Conservation (phyloP, 2,888 invertebrate genomes). For the Antitype chi region DNA sequence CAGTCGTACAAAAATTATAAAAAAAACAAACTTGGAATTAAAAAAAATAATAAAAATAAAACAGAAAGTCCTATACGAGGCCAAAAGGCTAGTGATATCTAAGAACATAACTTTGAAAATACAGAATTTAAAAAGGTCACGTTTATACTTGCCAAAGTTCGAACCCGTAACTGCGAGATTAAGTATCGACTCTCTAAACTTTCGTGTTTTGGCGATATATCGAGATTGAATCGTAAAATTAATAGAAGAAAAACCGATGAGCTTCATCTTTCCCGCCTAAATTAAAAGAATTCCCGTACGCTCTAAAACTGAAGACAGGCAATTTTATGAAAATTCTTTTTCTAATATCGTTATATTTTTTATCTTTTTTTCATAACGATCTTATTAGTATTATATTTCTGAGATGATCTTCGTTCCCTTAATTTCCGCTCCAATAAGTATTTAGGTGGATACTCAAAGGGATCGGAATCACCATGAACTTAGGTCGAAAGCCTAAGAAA, state of each 20-base stretch:
- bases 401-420: conserved; percentile 21
- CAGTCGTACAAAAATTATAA: too few relatives aligned
- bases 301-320: background rate
- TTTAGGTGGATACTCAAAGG: conserved; percentile 26
- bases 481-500: conserved; percentile 2
- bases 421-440: conserved; percentile 48
- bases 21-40: too few relatives aligned
- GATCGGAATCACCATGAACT: conserved; percentile 1
- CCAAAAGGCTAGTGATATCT: too few relatives aligned
- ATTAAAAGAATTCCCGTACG: conserved; percentile 13
- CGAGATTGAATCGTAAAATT: background rate
- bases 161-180: background rate
- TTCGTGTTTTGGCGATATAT: background rate
- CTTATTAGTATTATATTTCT: conserved; percentile 40
- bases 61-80: too few relatives aligned
- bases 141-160: background rate
- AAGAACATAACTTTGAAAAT: background rate
- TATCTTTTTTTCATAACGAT: conserved; percentile 26
- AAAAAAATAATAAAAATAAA: too few relatives aligned
- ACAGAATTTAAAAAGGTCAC: background rate
- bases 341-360: conserved; percentile 28
- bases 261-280: background rate
- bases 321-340: conserved; percentile 21
- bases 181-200: background rate
- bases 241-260: background rate